Conservation (phyloP, 2,888 invertebrate genomes). For the Drosophila ochracea region DNA sequence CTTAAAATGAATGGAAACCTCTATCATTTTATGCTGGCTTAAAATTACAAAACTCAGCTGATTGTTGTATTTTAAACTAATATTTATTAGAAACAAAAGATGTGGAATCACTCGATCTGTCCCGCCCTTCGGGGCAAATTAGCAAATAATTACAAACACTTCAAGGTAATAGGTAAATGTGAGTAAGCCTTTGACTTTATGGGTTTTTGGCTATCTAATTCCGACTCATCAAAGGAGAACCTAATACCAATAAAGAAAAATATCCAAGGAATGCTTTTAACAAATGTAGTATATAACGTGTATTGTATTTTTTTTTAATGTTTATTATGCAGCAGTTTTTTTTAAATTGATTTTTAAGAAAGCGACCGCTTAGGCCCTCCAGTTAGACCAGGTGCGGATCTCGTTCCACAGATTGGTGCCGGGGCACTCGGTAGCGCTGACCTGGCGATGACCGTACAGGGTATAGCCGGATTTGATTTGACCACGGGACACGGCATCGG, state of each 20-base stretch:
- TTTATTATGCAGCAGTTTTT: conserved; percentile 21
- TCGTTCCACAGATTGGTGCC: conserved; percentile 77
- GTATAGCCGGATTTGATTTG: conserved; percentile 57
- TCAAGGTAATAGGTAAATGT: too few species aligned
- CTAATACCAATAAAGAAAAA: neutral
- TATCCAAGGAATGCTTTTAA: neutral
- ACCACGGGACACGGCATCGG: conserved; percentile 64
- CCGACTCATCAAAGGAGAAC: neutral
- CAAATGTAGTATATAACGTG: conserved; percentile 9
- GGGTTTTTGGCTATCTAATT: neutral
- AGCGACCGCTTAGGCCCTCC: conserved; percentile 51
- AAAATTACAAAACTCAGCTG: neutral
- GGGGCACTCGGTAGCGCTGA: conserved; percentile 77
- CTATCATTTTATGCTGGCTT: neutral
- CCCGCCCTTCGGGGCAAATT: too few species aligned
- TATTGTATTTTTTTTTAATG: conserved; percentile 16
- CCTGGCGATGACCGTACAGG: conserved; percentile 78
- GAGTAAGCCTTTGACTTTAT: too few species aligned
- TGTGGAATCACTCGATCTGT: too few species aligned
- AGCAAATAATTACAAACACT: too few species aligned
- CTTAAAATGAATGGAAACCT: neutral
- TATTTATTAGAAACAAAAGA: conserved; percentile 66
- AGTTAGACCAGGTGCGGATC: conserved; percentile 79
- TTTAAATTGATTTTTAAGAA: too few species aligned
- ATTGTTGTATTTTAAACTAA: conserved; percentile 67